These are phyloP conservation scores for Atherix ibis DNA, from an alignment of 2,888 invertebrate genomes.

Conservation along the genomic window DNA sequence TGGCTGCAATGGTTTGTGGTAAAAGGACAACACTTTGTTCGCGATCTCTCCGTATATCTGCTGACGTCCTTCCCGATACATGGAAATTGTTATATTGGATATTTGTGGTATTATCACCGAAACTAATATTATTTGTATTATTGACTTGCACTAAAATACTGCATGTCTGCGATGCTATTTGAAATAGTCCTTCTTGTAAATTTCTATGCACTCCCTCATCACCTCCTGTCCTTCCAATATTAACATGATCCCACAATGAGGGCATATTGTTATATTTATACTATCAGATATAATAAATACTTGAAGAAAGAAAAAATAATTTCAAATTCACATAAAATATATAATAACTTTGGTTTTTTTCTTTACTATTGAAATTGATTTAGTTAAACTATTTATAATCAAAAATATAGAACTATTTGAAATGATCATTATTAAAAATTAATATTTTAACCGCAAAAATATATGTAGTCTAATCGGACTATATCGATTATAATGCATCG, in stretches of 20 bases:
- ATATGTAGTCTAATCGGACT: too few species aligned
- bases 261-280: slow-evolving; percentile 39
- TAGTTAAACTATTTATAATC: too few species aligned
- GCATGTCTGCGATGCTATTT: slow-evolving; percentile 64
- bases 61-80: slow-evolving; percentile 6
- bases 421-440: too few species aligned
- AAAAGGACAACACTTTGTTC: slow-evolving; percentile 40
- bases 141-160: slow-evolving; percentile 61
- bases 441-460: too few species aligned
- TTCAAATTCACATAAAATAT: too few species aligned
- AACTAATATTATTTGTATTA: slow-evolving; percentile 58
- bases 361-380: neutral
- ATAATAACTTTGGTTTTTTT: too few species aligned
- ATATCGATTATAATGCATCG: too few species aligned
- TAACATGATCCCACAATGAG: slow-evolving; percentile 45
- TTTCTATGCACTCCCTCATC: slow-evolving; percentile 41
- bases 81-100: slow-evolving; percentile 39
- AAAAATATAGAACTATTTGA: too few species aligned
- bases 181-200: slow-evolving; percentile 58
- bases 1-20: slow-evolving; percentile 29
- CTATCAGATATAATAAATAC: too few species aligned
- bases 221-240: slow-evolving; percentile 30
- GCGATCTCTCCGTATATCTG: slow-evolving; percentile 25
- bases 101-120: slow-evolving; percentile 45
- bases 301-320: too few species aligned